These are phyloP conservation scores for Lagopus muta DNA, from an alignment of 2,113 vertebrate species.

Conservation along the genomic window DNA sequence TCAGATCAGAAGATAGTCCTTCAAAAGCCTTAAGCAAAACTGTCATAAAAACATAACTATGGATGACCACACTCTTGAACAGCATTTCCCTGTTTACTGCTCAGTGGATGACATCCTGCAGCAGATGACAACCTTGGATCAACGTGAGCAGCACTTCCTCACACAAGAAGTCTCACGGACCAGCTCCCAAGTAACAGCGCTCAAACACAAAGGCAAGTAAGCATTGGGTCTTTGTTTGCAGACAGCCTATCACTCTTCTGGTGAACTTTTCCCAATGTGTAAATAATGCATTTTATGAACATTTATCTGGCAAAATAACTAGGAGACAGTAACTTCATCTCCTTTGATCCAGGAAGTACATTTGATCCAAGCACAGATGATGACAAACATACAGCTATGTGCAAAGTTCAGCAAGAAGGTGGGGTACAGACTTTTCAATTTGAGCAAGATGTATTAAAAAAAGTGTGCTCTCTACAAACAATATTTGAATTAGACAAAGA, in stretches of 20 bases:
- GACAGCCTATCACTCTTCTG: background rate
- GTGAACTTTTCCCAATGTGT: background rate
- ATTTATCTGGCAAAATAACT: conserved; percentile 2
- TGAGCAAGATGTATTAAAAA: background rate
- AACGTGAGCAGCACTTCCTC: fast-evolving
- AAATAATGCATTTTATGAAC: conserved; percentile 28
- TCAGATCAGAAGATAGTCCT: background rate
- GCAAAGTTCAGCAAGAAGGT: background rate
- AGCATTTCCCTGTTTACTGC: background rate
- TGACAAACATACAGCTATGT: background rate
- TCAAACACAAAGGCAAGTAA: background rate
- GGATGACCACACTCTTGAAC: background rate
- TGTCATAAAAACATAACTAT: background rate
- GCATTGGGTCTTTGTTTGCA: background rate
- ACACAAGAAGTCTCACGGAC: background rate
- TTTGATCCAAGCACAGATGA: background rate
- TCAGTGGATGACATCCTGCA: background rate
- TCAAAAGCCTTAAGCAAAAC: background rate
- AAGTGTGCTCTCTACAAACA: background rate
- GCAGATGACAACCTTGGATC: background rate
- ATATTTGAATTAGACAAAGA: background rate
- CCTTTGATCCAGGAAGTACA: background rate
- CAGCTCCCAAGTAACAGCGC: background rate
- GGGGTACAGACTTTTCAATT: background rate
- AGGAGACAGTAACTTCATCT: background rate